A percentile compares a stretch with the other conserved stretches of the same genome.
Conservation (phyloP, 2,797 vertebrate genomes). For the Florisuga fusca region DNA sequence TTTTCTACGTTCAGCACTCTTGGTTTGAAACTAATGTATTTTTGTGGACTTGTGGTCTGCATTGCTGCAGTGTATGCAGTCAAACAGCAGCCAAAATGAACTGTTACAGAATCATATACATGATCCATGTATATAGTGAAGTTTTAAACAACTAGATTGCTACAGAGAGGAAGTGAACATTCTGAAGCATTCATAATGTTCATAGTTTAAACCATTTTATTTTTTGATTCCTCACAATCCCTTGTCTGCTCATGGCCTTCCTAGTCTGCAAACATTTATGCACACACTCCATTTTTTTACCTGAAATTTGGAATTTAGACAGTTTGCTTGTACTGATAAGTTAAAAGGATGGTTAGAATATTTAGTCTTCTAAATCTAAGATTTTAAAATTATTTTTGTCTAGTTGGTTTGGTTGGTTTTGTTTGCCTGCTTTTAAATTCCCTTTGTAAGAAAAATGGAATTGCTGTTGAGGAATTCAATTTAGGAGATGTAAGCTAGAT, state of each 20-base stretch:
- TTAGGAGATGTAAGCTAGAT: not conserved
- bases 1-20: not conserved
- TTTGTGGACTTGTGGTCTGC: not conserved
- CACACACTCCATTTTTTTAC: not conserved
- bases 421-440: not conserved
- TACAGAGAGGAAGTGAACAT: not conserved
- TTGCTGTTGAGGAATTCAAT: not conserved
- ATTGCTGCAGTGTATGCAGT: accelerated
- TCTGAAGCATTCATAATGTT: not conserved
- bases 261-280: not conserved
- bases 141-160: not conserved
- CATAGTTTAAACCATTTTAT: not conserved
- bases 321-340: not conserved
- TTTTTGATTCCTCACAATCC: not conserved
- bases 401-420: not conserved
- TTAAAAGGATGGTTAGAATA: not conserved
- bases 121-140: not conserved
- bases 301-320: not conserved
- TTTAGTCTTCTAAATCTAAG: not conserved
- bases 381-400: no score
- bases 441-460: not conserved
- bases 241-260: not conserved
- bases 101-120: not conserved
- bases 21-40: not conserved
- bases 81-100: not conserved